These are phyloP conservation scores for Dasyprocta punctata DNA, from an alignment of 2,113 vertebrate genomes.

Conservation along the genomic window DNA sequence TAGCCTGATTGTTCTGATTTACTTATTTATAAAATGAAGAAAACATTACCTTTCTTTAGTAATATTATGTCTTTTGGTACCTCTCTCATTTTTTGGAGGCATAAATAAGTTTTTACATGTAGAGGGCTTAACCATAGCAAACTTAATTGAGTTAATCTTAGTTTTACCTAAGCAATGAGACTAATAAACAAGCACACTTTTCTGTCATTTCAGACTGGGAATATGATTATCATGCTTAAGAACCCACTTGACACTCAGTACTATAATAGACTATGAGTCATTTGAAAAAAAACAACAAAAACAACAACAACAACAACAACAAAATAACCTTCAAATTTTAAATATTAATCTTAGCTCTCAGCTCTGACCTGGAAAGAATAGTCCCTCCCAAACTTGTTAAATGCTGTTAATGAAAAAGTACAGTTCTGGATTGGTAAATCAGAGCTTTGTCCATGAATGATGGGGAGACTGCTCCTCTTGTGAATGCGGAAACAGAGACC, in stretches of 20 bases:
- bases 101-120: background rate
- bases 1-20: slow-evolving; percentile 3
- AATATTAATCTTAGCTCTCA: background rate
- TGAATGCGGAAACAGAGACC: background rate
- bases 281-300: background rate
- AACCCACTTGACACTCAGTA: background rate
- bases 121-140: background rate
- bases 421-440: background rate
- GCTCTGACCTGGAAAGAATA: slow-evolving; percentile 13
- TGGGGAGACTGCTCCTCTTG: background rate
- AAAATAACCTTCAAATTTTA: background rate
- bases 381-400: background rate
- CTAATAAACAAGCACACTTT: background rate
- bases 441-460: background rate
- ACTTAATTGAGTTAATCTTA: background rate
- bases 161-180: background rate
- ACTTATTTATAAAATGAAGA: background rate
- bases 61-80: background rate
- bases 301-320: background rate
- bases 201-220: background rate
- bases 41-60: background rate
- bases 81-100: background rate
- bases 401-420: background rate
- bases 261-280: background rate
- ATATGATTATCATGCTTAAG: background rate